phyloP scores from a whole-genome alignment of 2,797 vertebrate species.

The Eurystomus glaucurus region DNA sequence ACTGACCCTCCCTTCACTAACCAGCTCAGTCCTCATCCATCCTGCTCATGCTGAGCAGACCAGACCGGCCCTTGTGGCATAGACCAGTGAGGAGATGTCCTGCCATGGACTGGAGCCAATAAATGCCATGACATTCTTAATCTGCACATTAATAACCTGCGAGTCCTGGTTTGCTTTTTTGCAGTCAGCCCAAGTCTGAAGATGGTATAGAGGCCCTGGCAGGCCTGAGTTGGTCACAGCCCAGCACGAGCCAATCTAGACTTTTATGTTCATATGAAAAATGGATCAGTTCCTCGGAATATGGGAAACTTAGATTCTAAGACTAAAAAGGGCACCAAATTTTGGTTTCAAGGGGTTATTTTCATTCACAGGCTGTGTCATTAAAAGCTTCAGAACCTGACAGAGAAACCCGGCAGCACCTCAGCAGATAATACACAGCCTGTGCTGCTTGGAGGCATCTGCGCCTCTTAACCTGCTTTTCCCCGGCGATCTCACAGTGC shows the following conservation, averaged over 20 bases:
- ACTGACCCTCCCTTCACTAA: not conserved
- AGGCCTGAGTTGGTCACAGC: not conserved
- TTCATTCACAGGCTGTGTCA: not conserved
- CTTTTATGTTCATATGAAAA: not conserved
- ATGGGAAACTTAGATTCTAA: not conserved
- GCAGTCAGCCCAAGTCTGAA: not conserved
- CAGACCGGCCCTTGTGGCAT: rapidly evolving
- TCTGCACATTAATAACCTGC: not conserved
- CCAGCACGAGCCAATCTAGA: not conserved
- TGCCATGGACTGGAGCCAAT: not conserved
- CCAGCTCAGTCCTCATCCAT: not conserved
- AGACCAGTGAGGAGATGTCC: not conserved
- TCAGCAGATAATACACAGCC: not conserved
- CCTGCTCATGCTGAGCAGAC: not conserved
- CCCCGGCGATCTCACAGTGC: not conserved
- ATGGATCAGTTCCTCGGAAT: not conserved
- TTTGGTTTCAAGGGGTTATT: not conserved
- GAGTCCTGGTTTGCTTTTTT: not conserved
- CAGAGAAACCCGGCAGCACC: not conserved
- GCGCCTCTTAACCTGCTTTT: not conserved
- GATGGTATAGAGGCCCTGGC: not conserved
- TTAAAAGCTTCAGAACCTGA: not conserved
- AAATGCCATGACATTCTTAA: rapidly evolving
- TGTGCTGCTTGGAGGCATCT: not conserved
- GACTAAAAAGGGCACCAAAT: not conserved